phyloP scores from a whole-genome alignment of 2,797 vertebrate genomes.

The Tiaroga cobitis region DNA sequence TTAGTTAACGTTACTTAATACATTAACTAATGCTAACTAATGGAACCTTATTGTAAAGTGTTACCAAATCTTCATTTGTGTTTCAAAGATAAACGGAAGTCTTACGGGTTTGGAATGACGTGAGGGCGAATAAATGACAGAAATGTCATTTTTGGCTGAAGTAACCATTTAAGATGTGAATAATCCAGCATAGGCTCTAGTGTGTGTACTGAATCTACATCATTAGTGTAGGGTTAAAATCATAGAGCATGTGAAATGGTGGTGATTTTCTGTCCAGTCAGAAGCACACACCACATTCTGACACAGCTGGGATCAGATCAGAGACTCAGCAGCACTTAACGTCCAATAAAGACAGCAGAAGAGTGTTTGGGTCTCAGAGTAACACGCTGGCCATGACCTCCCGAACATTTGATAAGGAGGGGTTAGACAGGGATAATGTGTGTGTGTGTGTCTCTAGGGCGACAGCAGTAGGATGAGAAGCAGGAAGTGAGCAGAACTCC shows the following conservation, averaged over 20 bases:
- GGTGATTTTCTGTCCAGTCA: constrained; percentile 49
- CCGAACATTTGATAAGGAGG: constrained; percentile 41
- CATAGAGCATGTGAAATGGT: constrained; percentile 6
- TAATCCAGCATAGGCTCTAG: background rate
- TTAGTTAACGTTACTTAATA: too few relatives aligned
- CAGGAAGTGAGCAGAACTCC: constrained; percentile 80
- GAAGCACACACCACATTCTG: constrained; percentile 47
- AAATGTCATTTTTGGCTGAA: background rate
- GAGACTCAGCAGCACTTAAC: constrained; percentile 63
- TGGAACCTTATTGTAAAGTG: background rate
- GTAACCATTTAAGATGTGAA: background rate
- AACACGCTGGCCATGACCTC: constrained; percentile 63
- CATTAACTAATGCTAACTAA: background rate
- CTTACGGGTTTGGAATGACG: background rate
- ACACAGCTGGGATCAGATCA: constrained; percentile 60
- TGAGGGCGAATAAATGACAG: background rate
- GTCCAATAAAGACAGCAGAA: constrained; percentile 65
- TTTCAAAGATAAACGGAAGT: background rate
- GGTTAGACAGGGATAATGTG: constrained; percentile 52
- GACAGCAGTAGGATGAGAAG: constrained; percentile 78
- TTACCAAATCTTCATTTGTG: background rate
- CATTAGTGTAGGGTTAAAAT: background rate
- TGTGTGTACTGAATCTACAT: background rate
- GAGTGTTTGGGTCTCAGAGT: constrained; percentile 69
- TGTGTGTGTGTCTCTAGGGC: constrained; percentile 57